Base-by-base conservation (phyloP, 2,888 invertebrate species). In the Agrochola lychnidis region DNA sequence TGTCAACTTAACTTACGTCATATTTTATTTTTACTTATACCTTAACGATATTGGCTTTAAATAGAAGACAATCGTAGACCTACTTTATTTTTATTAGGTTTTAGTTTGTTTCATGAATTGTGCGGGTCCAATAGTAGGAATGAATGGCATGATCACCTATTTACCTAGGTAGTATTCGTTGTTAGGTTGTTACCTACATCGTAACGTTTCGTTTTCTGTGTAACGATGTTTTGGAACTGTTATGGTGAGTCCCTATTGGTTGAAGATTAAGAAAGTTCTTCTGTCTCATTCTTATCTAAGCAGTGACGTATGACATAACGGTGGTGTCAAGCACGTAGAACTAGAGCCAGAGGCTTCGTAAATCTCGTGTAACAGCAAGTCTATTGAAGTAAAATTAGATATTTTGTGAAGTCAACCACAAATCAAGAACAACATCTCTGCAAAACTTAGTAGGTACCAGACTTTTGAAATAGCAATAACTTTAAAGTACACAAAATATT, bases 1-100 rank as follows among this genome's bases (percentile, higher is more conserved):
- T 90, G 90, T 90, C 88, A 90, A 87, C 88, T 86, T 81, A 84
- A 86, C 87, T 88, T 90, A 88, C 88, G 90, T 90, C 88, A 90
- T 78, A 74, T 79, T 90, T 88, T 89, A 86, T 87, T 87, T 84
- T 82, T 82, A 77, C 78, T 81, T 83, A 76, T n/a, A 10, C 56
- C 42, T 30, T 76, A 62, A 42, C 67, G 30, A 30, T 30, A 30
- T 30, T 30, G 30, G 30, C 30, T 30, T 30, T 30, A 30, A 30
- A 30, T 30, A 30, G 30, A 30, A 30, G 36, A 61, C 68, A 76
- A 68, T 81, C 7, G 59, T 69, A 67, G 63, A 59, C 36, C 61
- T 72, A 75, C 66, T 80, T 78, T 68, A 77, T 81, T 69, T 64
- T 59, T 57, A 79, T 16, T 67, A 51, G 56, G 56, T 51, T 74